Evolutionary conservation across 2,888 invertebrate genomes (phyloP).

Genomic region (Rhopalosiphum nymphaeae): DNA sequence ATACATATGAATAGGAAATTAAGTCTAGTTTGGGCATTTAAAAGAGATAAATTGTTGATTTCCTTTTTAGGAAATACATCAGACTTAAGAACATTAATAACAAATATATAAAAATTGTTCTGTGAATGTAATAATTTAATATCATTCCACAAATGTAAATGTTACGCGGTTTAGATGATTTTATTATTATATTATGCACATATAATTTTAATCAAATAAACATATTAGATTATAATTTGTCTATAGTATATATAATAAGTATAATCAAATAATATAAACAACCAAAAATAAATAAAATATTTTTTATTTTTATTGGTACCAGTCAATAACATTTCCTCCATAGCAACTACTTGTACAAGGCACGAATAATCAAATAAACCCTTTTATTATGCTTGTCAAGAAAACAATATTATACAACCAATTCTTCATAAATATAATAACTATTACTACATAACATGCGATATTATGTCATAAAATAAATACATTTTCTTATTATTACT

Average conservation of each 20-base stretch:
- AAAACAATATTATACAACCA: conserved; percentile 40
- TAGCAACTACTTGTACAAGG: conserved; percentile 54
- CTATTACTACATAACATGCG: conserved; percentile 49
- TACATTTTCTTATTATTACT: not conserved
- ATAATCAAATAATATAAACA: conserved; percentile 9
- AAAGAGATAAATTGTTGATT: not conserved
- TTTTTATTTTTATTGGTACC: conserved; percentile 35
- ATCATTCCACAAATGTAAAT: not conserved
- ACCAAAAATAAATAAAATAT: conserved; percentile 33
- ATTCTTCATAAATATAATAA: conserved; percentile 44
- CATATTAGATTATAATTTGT: not conserved
- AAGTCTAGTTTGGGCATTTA: not conserved
- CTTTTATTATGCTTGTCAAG: conserved; percentile 52
- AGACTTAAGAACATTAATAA: not conserved
- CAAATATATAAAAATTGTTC: not conserved
- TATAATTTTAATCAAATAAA: not conserved
- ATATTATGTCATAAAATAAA: conserved; percentile 43
- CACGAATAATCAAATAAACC: conserved; percentile 50
- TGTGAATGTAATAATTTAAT: not conserved
- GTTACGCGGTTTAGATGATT: not conserved
- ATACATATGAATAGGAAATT: not conserved
- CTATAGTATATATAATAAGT: not conserved
- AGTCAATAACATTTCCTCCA: conserved; percentile 54
- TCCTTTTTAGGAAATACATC: not conserved
- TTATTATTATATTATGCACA: not conserved